Evolutionary conservation across 1,140 invertebrate genomes (phyloP).

Genomic region (Steinernema feltiae): DNA sequence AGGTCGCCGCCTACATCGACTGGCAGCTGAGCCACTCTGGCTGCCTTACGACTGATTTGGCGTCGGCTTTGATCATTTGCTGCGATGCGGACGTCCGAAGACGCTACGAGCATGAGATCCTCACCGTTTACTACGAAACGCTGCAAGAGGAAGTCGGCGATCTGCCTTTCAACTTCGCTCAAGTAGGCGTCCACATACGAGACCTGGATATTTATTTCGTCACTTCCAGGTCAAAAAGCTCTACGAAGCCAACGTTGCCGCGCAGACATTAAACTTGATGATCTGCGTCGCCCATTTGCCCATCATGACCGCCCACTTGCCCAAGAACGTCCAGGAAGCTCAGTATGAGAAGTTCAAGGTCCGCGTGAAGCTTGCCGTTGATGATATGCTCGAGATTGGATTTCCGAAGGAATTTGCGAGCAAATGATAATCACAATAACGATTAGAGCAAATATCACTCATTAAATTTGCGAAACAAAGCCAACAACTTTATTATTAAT

Average conservation of each 20-base stretch:
- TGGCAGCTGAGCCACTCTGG: conserved; percentile 24
- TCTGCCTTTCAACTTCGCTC: not conserved
- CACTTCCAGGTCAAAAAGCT: conserved; percentile 19
- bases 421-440: no score
- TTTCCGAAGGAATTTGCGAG: not conserved
- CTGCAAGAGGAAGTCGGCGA: conserved; percentile 5
- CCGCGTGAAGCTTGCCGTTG: conserved; percentile 18
- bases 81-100: conserved; percentile 12
- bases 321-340: conserved; percentile 9
- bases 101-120: conserved; percentile 17
- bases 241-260: conserved; percentile 7
- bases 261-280: not conserved
- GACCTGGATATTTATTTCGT: not conserved
- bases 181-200: conserved; percentile 3
- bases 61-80: conserved; percentile 5
- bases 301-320: not conserved
- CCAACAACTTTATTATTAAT: no score
- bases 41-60: conserved; percentile 8
- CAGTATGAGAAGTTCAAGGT: conserved; percentile 15
- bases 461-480: no score
- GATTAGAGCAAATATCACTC: no score
- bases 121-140: not conserved
- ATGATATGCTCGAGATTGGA: conserved; percentile 4
- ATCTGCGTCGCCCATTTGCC: not conserved
- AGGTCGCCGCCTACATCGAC: conserved; percentile 23